Evolutionary conservation across 30 jellyfish, hydroid and myxozoan species (phyloP), one percentile per base, ranked within the genome.

Genomic region (Cassiopea andromeda): DNA sequence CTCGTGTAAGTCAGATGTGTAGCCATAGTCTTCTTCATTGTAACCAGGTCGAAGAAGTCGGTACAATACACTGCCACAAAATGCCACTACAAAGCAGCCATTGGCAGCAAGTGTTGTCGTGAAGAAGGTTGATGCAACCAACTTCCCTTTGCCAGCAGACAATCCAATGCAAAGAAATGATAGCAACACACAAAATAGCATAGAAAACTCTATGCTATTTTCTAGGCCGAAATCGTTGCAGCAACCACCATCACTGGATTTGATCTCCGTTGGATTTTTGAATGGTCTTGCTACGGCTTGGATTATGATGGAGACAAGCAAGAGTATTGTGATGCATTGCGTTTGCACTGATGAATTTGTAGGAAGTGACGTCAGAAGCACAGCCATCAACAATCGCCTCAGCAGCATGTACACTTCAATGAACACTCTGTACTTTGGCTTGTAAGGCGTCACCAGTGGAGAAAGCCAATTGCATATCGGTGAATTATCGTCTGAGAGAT

Each of bases 351-450:
- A 69, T 38, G 68, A 83, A 18, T 70, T 79, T 38, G 78, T 69
- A 1, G 87, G 78, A 1, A 87, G 27, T 5, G 73, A 67, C 18
- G 94, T 59, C 50, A 87, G 50, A n/a, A 87, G 49, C 13, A 87
- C n/a, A 15, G 94, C 94, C 38, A 87, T 77, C 46, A 54, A 7
- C 58, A 87, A 57, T 44, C 94, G 58, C 59, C 90, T 82, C 66
- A 57, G 8, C 44, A 78, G 1, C 90, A 87, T 18, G 27, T 76
- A 48, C 1, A 87, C 66, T 49, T 87, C 94, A 85, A 77, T 66
- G 73, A 19, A 87, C 9, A 69, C 77, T 68, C 85, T 67, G 38
- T 15, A 67, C 27, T 49, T 48, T 8, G 77, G 84, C 44, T 73
- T 77, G 90, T 77, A 87, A 1, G 94, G 84, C 18, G 59, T 46